Percentiles rank a stretch among this genome's conserved stretches.
phyloP scores from a whole-genome alignment of 1,140 invertebrate genomes.

The Pemphigus obesinymphae region DNA sequence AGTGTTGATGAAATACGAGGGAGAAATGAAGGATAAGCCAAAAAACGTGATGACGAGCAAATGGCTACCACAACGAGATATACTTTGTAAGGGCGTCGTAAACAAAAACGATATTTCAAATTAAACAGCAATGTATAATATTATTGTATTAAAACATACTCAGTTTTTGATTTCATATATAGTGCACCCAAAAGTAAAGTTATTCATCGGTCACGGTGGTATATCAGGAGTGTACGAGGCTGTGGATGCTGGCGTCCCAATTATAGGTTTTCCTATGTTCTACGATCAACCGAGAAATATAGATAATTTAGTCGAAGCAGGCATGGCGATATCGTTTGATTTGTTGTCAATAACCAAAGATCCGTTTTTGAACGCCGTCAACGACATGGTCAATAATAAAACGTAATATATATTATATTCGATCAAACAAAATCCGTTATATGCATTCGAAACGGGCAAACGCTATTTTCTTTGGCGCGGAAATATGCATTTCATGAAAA shows the following conservation, averaged over 20 bases:
- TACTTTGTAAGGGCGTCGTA: constrained; percentile 52
- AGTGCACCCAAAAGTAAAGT: constrained; percentile 52
- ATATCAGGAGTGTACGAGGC: constrained; percentile 54
- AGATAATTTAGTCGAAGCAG: constrained; percentile 49
- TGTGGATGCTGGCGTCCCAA: constrained; percentile 54
- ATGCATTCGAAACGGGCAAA: background rate
- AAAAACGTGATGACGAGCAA: constrained; percentile 57
- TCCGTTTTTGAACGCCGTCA: constrained; percentile 42
- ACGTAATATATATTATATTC: background rate
- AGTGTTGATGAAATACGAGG: constrained; percentile 62
- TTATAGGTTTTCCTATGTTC: constrained; percentile 54
- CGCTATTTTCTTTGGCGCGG: too few species aligned
- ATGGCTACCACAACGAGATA: constrained; percentile 61
- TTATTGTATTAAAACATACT: background rate
- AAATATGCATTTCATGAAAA: too few species aligned
- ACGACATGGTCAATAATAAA: constrained; percentile 9
- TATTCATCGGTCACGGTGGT: constrained; percentile 56
- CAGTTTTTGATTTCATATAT: background rate
- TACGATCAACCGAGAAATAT: constrained; percentile 53
- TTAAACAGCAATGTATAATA: background rate
- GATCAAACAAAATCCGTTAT: background rate
- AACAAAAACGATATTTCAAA: constrained; percentile 40
- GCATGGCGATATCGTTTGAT: constrained; percentile 49
- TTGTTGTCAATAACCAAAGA: constrained; percentile 48
- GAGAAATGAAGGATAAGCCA: constrained; percentile 52